phyloP scores from a whole-genome alignment of 2,888 invertebrate genomes.

The Bombylius major region DNA sequence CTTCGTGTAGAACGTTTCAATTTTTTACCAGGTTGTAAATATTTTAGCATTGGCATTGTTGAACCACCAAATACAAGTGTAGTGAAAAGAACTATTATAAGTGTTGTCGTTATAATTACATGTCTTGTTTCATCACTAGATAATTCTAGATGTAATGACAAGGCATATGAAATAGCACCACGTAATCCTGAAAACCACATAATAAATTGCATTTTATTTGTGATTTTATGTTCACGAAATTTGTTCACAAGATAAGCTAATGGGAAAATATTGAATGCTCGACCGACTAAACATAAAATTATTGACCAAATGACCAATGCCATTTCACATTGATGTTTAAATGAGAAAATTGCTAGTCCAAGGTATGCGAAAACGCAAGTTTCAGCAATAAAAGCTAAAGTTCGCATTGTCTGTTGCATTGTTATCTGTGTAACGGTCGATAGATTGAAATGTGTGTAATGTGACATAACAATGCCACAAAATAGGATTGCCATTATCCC shows the following conservation, averaged over 20 bases:
- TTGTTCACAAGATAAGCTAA: constrained; percentile 85
- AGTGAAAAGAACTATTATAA: constrained; percentile 95
- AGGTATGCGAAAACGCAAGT: constrained; percentile 98
- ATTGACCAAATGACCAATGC: constrained; percentile 92
- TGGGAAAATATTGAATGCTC: constrained; percentile 96
- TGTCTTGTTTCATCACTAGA: constrained; percentile 82
- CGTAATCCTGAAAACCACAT: constrained; percentile 98
- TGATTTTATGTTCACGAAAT: constrained; percentile 95
- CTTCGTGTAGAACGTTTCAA: constrained; percentile 21
- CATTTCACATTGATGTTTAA: constrained; percentile 82
- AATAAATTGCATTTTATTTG: constrained; percentile 96
- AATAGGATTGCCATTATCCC: constrained; percentile 99
- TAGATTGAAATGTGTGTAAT: constrained; percentile 96
- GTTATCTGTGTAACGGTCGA: constrained; percentile 98
- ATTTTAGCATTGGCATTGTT: constrained; percentile 93
- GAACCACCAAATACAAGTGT: constrained; percentile 92
- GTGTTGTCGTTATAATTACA: constrained; percentile 93
- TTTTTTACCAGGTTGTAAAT: constrained; percentile 48
- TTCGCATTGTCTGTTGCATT: constrained; percentile 97
- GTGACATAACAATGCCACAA: constrained; percentile 99
- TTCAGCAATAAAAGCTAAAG: constrained; percentile 93
- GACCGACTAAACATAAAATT: constrained; percentile 77
- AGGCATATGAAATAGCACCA: constrained; percentile 95
- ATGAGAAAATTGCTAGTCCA: constrained; percentile 62
- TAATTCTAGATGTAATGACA: constrained; percentile 89